Conservation (phyloP, 2,888 invertebrate genomes). For the Caenorhabditis plicata region DNA sequence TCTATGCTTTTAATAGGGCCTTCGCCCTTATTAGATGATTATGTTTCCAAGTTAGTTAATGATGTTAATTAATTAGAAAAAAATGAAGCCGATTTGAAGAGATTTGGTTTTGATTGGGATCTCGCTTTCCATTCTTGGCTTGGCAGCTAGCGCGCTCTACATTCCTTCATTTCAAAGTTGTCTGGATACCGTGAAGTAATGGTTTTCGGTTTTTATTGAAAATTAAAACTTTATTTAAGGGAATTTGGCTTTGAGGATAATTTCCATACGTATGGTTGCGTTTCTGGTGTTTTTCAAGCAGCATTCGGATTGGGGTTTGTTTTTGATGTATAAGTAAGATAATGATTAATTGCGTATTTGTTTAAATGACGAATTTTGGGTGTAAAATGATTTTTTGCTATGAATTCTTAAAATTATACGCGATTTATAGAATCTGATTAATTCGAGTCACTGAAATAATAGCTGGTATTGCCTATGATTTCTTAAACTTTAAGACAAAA, state of each 20-base stretch:
- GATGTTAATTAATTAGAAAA: slow-evolving; percentile 13
- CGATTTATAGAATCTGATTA: no score
- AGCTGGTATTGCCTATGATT: no score
- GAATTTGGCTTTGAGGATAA: slow-evolving; percentile 75
- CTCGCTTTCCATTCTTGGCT: slow-evolving; percentile 76
- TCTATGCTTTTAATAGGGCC: slow-evolving; percentile 66
- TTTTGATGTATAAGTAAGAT: no score
- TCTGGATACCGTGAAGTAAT: slow-evolving; percentile 77
- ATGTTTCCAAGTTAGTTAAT: slow-evolving; percentile 15
- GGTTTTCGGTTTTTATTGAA: background rate
- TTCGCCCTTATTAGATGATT: slow-evolving; percentile 51
- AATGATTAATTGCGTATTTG: background rate
- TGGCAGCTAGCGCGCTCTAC: slow-evolving; percentile 81
- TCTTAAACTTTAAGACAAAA: no score
- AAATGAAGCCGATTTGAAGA: slow-evolving; percentile 46
- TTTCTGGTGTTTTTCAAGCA: slow-evolving; percentile 87
- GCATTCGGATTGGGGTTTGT: slow-evolving; percentile 79
- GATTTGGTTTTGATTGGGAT: slow-evolving; percentile 71
- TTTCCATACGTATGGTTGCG: slow-evolving; percentile 83
- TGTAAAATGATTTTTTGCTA: no score
- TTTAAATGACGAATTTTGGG: background rate
- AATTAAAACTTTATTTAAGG: slow-evolving; percentile 51
- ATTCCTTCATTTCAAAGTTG: slow-evolving; percentile 85
- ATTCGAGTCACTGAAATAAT: no score
- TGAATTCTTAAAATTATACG: no score